Conservation (phyloP, 2,888 invertebrate genomes). For the Folsomia manolachei region DNA sequence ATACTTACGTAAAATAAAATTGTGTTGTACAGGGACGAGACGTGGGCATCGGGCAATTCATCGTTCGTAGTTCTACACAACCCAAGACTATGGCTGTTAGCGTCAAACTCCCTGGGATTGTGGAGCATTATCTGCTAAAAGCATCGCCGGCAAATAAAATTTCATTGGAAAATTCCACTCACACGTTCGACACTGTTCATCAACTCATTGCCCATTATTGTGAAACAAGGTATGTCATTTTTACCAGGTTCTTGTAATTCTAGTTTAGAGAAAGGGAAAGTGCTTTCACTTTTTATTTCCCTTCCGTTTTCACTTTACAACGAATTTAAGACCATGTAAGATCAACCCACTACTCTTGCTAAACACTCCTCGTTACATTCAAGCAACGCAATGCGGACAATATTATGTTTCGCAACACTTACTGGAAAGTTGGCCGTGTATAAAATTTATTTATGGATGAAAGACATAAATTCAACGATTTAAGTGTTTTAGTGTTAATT, state of each 20-base stretch:
- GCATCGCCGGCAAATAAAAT: slow-evolving; percentile 69
- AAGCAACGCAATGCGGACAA: no score
- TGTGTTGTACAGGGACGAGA: slow-evolving; percentile 56
- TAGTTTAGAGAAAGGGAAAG: no score
- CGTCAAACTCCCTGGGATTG: slow-evolving; percentile 83
- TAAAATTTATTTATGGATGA: no score
- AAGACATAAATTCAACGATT: no score
- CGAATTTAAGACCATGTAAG: no score
- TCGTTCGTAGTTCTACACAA: slow-evolving; percentile 91
- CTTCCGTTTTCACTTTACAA: no score
- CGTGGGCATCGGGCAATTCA: slow-evolving; percentile 75
- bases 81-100: slow-evolving; percentile 92
- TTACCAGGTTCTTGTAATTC: no score
- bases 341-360: no score
- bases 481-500: background rate
- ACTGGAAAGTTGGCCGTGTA: no score
- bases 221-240: slow-evolving; percentile 70
- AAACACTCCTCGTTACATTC: no score
- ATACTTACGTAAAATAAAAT: no score
- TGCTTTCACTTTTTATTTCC: background rate
- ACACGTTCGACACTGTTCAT: slow-evolving; percentile 89
- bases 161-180: slow-evolving; percentile 88
- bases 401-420: no score
- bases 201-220: slow-evolving; percentile 90
- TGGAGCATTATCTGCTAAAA: slow-evolving; percentile 94